Base-by-base conservation (phyloP, 2,888 invertebrate species). In the Hermaeophaga mercurialis region DNA sequence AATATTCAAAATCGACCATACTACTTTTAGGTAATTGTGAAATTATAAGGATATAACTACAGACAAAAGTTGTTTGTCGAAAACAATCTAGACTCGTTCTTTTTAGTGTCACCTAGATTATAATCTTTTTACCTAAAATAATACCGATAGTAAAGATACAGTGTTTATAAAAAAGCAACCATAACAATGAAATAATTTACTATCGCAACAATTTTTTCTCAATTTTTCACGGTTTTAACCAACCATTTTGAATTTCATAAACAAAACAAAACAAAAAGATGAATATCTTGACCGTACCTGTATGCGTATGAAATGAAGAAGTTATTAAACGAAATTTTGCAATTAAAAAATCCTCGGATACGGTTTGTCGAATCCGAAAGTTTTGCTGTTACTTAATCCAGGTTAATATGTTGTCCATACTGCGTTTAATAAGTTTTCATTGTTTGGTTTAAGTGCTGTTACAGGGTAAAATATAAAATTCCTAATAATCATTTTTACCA, bases 361-460 rank as follows among this genome's bases (percentile, higher is more conserved):
- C 71, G 73, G 53, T 64, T 67, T 59, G 44, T 45, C 63, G 64
- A 66, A 67, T 72, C 67, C 68, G 73, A 73, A 73, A 73, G 72
- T 70, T 71, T 48, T 63, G 63, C 24, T 70, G 65, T 75, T 76
- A 72, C 75, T 67, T 71, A 74, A 76, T 75, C 70, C 72, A 73
- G 75, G 75, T 75, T 75, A 75, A 75, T 73, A 73, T 71, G 70
- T 68, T 39, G 39, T 39, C 38, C 9, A 12, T 34, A 34, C 15
- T 34, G n/a, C 34, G 9, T 7, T 38, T 38, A 15, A 38, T 38
- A 17, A 6, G 18, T 15, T n/a, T 38, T 9, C 17, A 11, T 38
- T 18, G 15, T 18, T 3, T 8, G 5, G 5, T 38, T 38, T 7
- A 38, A 3, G 38, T 38, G 15, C 15, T 15, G 14, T 9, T 38